Percentiles rank a stretch among this genome's conserved stretches.
phyloP scores from a whole-genome alignment of 2,113 vertebrate genomes.

The Tachysurus vachellii region DNA sequence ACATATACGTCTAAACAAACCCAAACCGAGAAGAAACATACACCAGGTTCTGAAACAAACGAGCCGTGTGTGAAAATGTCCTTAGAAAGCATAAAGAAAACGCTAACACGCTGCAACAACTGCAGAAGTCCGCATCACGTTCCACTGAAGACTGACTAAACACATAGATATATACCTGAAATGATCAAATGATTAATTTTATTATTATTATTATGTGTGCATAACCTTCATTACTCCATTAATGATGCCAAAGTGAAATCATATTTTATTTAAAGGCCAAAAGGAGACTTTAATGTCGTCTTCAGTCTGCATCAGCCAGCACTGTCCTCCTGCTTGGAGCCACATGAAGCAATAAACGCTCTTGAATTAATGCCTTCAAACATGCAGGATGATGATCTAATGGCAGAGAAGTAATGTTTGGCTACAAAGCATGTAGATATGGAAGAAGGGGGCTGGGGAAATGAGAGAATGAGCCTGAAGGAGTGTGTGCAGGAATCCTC shows the following conservation, averaged over 20 bases:
- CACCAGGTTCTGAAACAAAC: too few relatives aligned
- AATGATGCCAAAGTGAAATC: background rate
- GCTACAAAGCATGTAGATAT: background rate
- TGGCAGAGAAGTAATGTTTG: background rate
- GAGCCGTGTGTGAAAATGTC: too few relatives aligned
- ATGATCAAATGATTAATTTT: background rate
- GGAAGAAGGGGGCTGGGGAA: background rate
- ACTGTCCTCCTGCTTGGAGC: background rate
- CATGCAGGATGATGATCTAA: slow-evolving; percentile 5
- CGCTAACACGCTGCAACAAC: background rate
- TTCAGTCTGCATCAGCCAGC: background rate
- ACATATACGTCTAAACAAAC: too few relatives aligned
- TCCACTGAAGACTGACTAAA: background rate
- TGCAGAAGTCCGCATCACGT: background rate
- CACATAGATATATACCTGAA: background rate
- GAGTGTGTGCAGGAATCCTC: slow-evolving; percentile 40
- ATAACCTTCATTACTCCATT: background rate
- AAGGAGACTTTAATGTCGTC: background rate
- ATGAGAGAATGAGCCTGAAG: background rate
- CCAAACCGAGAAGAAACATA: too few relatives aligned
- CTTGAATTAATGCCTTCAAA: background rate
- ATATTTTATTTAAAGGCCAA: background rate
- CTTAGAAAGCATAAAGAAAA: background rate
- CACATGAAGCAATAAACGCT: slow-evolving; percentile 2
- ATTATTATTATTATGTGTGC: background rate